Conservation (phyloP, 2,113 vertebrate genomes). For the Catharus bicknelli region DNA sequence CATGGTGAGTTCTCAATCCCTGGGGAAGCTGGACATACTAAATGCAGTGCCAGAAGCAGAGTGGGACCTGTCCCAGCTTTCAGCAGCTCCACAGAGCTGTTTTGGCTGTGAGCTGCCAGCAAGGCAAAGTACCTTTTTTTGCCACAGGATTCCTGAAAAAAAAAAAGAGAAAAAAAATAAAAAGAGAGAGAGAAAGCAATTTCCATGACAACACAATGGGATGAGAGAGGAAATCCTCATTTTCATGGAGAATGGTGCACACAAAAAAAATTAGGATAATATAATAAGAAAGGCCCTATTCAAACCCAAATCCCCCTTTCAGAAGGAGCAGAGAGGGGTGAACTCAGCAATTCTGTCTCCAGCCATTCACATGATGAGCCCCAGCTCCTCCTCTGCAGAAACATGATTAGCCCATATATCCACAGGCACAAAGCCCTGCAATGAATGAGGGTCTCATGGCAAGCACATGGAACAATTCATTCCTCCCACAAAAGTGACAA, state of each 20-base stretch:
- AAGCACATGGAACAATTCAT: neutral
- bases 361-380: neutral
- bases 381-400: neutral
- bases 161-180: too few species aligned
- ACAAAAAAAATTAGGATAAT: neutral
- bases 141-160: neutral
- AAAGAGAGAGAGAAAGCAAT: neutral
- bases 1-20: neutral
- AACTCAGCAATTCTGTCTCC: neutral
- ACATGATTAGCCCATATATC: slow-evolving; percentile 6
- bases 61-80: neutral
- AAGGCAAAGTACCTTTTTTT: neutral
- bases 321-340: neutral
- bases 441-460: neutral
- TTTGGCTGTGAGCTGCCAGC: neutral
- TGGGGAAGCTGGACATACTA: neutral
- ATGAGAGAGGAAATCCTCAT: neutral
- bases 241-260: neutral
- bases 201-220: neutral
- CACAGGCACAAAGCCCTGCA: neutral
- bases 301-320: neutral
- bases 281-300: neutral
- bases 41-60: neutral
- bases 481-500: slow-evolving; percentile 37
- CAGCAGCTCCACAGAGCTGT: neutral